Base-by-base conservation (phyloP, 2,113 vertebrate species). In the Cygnus atratus region DNA sequence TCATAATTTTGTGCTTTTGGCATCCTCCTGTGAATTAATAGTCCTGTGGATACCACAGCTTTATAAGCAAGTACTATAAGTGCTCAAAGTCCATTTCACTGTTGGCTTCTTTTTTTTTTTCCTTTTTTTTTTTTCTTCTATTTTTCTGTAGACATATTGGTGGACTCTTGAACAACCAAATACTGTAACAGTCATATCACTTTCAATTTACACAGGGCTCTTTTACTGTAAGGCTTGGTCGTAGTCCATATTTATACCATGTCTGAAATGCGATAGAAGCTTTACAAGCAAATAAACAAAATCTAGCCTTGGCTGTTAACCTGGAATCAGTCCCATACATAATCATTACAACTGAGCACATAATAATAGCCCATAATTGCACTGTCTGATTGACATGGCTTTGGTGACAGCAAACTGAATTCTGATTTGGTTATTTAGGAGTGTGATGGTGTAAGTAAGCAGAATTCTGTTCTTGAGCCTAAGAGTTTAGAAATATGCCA, bases 231-330 rank as follows among this genome's bases (percentile, higher is more conserved):
- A 78, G 24, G 28, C 22, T 52, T 72, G 20, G 12, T 41, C 52
- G 31, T 39, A 2, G 24, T 31, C 90, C 35, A 62, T 95, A 57
- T 93, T 84, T 84, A 70, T 79, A 73, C 20, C 9, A 11, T 39
- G 35, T 28, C 54, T 84, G 84, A 93, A 93, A 92, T 82, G 35
- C 75, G 14, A 18, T 94, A 84, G 52, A 72, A 93, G 57, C 22
- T 95, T 93, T 95, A 86, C 33, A 86, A 87, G 54, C 46, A 94
- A 86, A 95, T 90, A 92, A 93, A 84, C 29, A 94, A 87, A 83
- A 88, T 61, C 80, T 35, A 81, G 22, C 19, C 17, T 71, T 80
- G 72, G 41, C n/a, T 92, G 57, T 74, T 96, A 48, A 61, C 13
- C 65, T 92, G 92, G 79, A 88, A 71, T 71, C 68, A 72, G 20